Conservation (phyloP, 2,888 invertebrate genomes). For the Tetheella fluctuosa region DNA sequence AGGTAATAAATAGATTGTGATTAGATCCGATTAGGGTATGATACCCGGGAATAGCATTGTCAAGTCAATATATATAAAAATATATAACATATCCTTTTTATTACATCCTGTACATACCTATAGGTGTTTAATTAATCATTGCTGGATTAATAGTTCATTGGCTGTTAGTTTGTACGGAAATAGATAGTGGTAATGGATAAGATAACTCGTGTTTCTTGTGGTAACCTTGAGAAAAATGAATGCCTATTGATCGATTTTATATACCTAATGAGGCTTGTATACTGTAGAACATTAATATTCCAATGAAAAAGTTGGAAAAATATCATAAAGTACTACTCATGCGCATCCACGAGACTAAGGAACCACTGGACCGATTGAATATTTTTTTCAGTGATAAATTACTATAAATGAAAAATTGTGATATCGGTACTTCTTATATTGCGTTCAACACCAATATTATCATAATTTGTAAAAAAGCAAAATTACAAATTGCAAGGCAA, state of each 20-base stretch:
- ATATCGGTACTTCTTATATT: constrained; percentile 7
- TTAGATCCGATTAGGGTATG: too few species aligned
- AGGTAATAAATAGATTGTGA: too few species aligned
- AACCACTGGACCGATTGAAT: constrained; percentile 8
- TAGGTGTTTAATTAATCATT: too few species aligned
- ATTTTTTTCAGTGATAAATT: neutral
- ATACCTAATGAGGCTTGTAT: constrained; percentile 8
- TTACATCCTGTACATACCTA: too few species aligned
- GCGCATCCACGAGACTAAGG: constrained; percentile 4
- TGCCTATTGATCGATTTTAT: constrained; percentile 6
- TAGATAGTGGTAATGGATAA: neutral
- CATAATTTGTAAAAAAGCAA: neutral
- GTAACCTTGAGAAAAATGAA: neutral
- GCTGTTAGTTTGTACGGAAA: neutral
- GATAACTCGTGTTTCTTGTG: neutral
- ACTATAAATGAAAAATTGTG: constrained; percentile 10
- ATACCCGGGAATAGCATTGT: too few species aligned
- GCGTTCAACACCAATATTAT: neutral
- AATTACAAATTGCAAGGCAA: too few species aligned
- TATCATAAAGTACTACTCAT: constrained; percentile 11
- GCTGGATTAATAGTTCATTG: too few species aligned
- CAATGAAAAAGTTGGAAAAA: constrained; percentile 10
- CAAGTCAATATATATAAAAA: too few species aligned
- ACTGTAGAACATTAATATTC: constrained; percentile 10
- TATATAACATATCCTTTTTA: too few species aligned